Evolutionary conservation across 2,797 vertebrate genomes (phyloP), one percentile per base, ranked within the genome.

Genomic region (Channallabes apus): DNA sequence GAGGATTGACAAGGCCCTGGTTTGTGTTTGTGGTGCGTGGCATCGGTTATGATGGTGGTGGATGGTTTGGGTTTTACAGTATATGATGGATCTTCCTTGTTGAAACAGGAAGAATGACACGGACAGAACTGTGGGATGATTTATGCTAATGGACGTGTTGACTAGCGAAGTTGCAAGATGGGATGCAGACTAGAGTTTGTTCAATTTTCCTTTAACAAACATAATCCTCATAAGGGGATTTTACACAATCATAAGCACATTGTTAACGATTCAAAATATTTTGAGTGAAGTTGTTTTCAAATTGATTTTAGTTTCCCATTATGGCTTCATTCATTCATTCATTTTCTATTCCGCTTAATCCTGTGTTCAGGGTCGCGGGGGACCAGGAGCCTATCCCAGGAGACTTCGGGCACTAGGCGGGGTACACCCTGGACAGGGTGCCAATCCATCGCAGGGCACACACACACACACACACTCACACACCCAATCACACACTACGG

Each of bases 1-100:
- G 85, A 87, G 92, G 92, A 93, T 84, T 93, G 92, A 93, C 91
- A 91, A 88, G 90, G 62, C 88, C 89, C 90, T 87, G 78, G 8
- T 88, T 87, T 80, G 88, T 91, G 91, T 91, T 92, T 93, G 91
- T 89, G 90, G 81, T 41, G 71, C 83, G 85, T 3, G 84, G 87
- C 79, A 62, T 62, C 56, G 81, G 91, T 93, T 91, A 46, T 91
- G 88, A 91, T 93, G 91, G 6, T 41, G 61, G 68, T 24, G 75
- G 35, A 62, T 4, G 61, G 61, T 9, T 56, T 58, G 54, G 76
- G 65, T 56, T 69, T 81, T n/a, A n/a, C n/a, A n/a, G n/a, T 22
- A 56, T 18, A 46, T 3, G 5, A 56, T 32, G 41, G 64, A 54
- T 84, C 76, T 32, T 79, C 80, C 89, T 86, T 89, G 90, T 91